phyloP scores from a whole-genome alignment of 2,888 invertebrate species.

The Alcis repandata region DNA sequence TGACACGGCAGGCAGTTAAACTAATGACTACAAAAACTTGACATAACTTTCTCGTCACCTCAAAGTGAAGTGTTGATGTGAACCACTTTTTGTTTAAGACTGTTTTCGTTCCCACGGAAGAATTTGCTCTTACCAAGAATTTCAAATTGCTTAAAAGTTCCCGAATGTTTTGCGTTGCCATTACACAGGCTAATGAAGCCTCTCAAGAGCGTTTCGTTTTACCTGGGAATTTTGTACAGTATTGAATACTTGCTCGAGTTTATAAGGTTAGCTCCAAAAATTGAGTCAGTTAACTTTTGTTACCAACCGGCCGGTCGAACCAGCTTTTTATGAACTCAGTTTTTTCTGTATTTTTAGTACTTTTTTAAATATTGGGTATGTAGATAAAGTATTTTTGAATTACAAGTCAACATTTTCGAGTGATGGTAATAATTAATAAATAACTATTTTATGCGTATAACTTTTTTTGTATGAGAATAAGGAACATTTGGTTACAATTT shows the following conservation, averaged over 20 bases:
- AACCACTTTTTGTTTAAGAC: conserved; percentile 6
- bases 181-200: conserved; percentile 33
- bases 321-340: too few relatives aligned
- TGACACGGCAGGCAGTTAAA: conserved; percentile 3
- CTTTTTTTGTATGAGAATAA: too few relatives aligned
- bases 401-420: too few relatives aligned
- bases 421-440: too few relatives aligned
- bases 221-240: neutral
- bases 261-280: neutral
- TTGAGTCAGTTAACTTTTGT: too few relatives aligned
- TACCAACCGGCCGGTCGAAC: too few relatives aligned
- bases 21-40: conserved; percentile 1
- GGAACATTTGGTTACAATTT: too few relatives aligned
- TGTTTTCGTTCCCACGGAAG: conserved; percentile 28
- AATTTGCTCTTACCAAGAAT: conserved; percentile 29
- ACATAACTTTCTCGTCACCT: conserved; percentile 9
- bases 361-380: too few relatives aligned
- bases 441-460: too few relatives aligned
- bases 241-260: neutral
- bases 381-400: too few relatives aligned
- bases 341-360: too few relatives aligned
- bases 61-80: conserved; percentile 5
- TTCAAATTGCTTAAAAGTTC: conserved; percentile 36
- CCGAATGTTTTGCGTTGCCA: conserved; percentile 35
- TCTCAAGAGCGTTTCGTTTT: conserved; percentile 9